Evolutionary conservation across 2,888 invertebrate genomes (phyloP), one percentile per base, ranked within the genome.

Genomic region (Trissoscelio sp.): DNA sequence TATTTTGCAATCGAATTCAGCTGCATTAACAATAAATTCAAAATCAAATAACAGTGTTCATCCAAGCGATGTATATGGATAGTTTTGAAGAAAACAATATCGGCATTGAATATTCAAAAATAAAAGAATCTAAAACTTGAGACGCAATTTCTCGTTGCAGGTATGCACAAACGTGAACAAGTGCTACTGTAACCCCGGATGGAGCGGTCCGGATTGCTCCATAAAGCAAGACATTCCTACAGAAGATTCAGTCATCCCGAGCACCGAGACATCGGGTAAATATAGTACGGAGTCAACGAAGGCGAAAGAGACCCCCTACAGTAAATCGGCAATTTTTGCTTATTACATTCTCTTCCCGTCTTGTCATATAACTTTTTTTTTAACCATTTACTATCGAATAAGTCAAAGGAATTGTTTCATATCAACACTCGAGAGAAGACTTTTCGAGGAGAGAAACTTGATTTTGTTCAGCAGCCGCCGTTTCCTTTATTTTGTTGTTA

Each of bases 291-390:
- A 93, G 87, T 93, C 94, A 91, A 95, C 96, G 96, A 95, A 95
- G 91, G 96, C 96, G 92, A 97, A 96, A 94, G 96, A 96, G 94
- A 97, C 96, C 93, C 96, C 96, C 94, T 97, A 97, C 95, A 97
- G 97, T 97, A 96, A 94, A 96, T 93, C 91, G 81, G 84, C n/a
- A n/a, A 69, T 34, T 79, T 67, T 67, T 55, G 9, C 18, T 12
- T 28, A 28, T 6, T 28, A 28, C 28, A 18, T 18, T 44, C 18
- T 44, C 18, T 2, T 16, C 42, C n/a, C 3, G 6, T 9, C 11
- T 34, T 34, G 34, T 34, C 11, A 34, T 9, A 34, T 34, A 9
- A 51, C 46, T 31, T 75, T 57, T 62, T 20, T 74, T 46, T 53
- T 57, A 78, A 70, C 55, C 39, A 62, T 78, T 64, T 22, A 20